phyloP scores from a whole-genome alignment of 2,888 invertebrate species.

The Orthonychiurus folsomi region DNA sequence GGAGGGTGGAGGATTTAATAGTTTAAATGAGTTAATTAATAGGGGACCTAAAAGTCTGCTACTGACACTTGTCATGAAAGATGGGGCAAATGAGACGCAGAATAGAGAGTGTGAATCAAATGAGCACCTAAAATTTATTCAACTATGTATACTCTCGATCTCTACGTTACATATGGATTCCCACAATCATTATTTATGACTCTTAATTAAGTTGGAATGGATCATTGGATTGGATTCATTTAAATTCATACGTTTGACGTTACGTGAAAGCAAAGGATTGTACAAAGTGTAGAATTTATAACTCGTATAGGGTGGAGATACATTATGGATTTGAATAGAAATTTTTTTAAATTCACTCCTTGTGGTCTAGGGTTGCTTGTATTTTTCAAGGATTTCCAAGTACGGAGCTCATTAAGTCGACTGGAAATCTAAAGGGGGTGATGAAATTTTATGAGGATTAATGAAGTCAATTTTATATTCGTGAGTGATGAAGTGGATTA shows the following conservation, averaged over 20 bases:
- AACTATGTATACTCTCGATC: neutral
- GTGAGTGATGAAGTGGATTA: no score
- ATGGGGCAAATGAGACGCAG: neutral
- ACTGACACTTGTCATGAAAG: neutral
- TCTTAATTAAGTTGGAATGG: constrained; percentile 22
- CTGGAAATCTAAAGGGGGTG: neutral
- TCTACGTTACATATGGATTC: constrained; percentile 15
- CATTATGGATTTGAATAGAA: no score
- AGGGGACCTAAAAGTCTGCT: constrained; percentile 5
- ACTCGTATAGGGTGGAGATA: no score
- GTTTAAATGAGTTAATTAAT: constrained; percentile 39
- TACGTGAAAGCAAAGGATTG: no score
- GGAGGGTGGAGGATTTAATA: constrained; percentile 21
- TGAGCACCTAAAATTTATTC: neutral
- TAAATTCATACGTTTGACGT: no score
- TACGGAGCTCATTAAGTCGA: neutral
- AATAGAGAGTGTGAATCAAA: neutral
- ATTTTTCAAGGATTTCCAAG: neutral
- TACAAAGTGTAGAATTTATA: no score
- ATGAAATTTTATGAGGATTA: neutral
- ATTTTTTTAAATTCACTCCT: no score
- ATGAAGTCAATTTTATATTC: neutral
- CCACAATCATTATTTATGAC: constrained; percentile 36
- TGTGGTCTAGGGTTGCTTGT: neutral
- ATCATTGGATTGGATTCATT: constrained; percentile 12